These are phyloP conservation scores for Agapetus fuscipes DNA, from an alignment of 2,888 invertebrate genomes.

Conservation along the genomic window DNA sequence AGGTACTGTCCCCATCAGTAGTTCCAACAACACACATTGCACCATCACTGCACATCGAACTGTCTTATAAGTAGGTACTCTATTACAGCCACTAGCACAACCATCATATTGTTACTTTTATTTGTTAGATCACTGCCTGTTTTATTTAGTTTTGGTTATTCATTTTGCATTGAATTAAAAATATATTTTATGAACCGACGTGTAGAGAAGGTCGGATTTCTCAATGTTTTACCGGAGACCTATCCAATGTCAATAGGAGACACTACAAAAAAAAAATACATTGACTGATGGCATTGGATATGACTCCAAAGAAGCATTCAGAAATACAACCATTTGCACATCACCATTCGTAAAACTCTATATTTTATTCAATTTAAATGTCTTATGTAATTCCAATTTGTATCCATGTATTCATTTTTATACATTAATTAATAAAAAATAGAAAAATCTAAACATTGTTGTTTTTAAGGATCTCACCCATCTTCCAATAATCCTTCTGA, in stretches of 20 bases:
- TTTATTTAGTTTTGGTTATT: conserved; percentile 4
- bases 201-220: too few relatives aligned
- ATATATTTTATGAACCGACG: too few relatives aligned
- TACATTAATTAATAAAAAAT: conserved; percentile 11
- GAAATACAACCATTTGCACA: too few relatives aligned
- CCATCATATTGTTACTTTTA: conserved; percentile 3
- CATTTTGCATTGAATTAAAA: conserved; percentile 3
- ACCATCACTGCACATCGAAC: conserved; percentile 19
- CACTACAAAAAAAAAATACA: too few relatives aligned
- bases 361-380: too few relatives aligned
- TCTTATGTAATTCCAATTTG: too few relatives aligned
- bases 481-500: conserved; percentile 21
- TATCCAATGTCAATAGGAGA: too few relatives aligned
- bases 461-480: conserved; percentile 21
- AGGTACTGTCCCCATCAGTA: conserved; percentile 19
- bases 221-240: too few relatives aligned
- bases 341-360: too few relatives aligned
- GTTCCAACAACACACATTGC: conserved; percentile 19
- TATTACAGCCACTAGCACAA: conserved; percentile 12
- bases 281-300: too few relatives aligned
- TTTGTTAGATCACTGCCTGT: conserved; percentile 4
- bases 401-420: too few relatives aligned
- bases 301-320: too few relatives aligned
- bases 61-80: conserved; percentile 13
- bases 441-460: conserved; percentile 14